A percentile compares a stretch with the other conserved stretches of the same genome.
These are phyloP conservation scores for Neogale vison DNA, from an alignment of 2,113 vertebrate species.

Conservation along the genomic window DNA sequence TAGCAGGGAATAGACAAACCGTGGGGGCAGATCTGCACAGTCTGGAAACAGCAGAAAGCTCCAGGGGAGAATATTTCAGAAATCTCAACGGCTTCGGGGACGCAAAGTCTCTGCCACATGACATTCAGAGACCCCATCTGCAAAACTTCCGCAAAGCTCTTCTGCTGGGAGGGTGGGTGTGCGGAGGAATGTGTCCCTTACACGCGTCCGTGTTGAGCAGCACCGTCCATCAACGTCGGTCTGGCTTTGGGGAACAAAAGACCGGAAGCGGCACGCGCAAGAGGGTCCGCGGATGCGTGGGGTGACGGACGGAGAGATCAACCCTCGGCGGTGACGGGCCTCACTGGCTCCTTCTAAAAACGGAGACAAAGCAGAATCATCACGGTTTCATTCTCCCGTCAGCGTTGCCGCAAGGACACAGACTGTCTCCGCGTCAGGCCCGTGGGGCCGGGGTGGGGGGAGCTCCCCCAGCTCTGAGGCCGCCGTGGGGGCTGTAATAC, in stretches of 20 bases:
- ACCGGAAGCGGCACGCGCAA: fast-evolving
- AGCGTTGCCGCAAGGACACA: too few relatives aligned
- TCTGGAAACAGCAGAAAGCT: background rate
- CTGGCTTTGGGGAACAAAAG: background rate
- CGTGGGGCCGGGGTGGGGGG: fast-evolving
- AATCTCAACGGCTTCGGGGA: background rate
- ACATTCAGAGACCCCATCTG: background rate
- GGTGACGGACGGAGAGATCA: background rate
- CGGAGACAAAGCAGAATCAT: background rate
- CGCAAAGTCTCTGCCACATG: background rate
- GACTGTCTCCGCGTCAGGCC: fast-evolving
- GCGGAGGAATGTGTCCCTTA: background rate
- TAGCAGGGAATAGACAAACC: background rate
- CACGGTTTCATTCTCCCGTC: background rate
- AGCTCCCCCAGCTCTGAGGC: background rate
- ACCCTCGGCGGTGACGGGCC: fast-evolving
- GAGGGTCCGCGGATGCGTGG: background rate
- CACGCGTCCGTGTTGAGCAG: background rate
- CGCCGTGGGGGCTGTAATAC: fast-evolving
- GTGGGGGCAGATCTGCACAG: background rate
- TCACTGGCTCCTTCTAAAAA: background rate
- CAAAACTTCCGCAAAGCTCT: background rate
- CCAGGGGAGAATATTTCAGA: background rate
- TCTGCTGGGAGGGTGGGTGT: background rate
- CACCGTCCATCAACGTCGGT: background rate